Percentiles rank a stretch among this genome's conserved stretches.
Evolutionary conservation across 2,797 vertebrate genomes (phyloP).

Genomic region (Neosalanx taihuensis): DNA sequence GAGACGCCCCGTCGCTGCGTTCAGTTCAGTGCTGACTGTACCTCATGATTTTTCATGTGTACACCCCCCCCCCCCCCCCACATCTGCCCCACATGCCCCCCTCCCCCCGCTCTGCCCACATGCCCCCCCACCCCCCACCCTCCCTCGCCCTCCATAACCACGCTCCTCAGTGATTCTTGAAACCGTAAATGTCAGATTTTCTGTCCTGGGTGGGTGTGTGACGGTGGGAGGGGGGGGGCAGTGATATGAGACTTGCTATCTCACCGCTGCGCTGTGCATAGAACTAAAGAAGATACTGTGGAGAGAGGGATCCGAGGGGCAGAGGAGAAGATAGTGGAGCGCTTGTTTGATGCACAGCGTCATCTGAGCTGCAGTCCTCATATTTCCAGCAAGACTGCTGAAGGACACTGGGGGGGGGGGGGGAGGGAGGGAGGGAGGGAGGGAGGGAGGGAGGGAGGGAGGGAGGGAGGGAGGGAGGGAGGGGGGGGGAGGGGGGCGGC

Average conservation of each 20-base stretch:
- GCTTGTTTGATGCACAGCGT: slow-evolving; percentile 43
- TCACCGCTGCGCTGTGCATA: background rate
- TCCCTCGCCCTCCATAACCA: no score
- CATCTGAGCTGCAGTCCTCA: slow-evolving; percentile 40
- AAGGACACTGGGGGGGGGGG: slow-evolving; percentile 39
- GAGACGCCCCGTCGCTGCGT: slow-evolving; percentile 44
- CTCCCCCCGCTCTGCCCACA: no score
- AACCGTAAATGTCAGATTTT: background rate
- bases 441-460: background rate
- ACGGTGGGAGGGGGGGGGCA: no score
- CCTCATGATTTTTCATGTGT: slow-evolving; percentile 26
- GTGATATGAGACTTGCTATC: background rate
- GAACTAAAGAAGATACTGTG: background rate
- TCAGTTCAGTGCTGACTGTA: slow-evolving; percentile 45
- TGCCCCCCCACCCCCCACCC: no score
- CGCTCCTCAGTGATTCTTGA: no score
- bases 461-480: background rate
- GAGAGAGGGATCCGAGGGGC: background rate
- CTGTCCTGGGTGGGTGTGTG: background rate
- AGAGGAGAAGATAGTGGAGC: slow-evolving; percentile 22
- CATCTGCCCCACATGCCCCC: no score
- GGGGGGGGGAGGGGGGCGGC: slow-evolving; percentile 16
- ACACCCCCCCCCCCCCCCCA: no score
- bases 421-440: slow-evolving; percentile 8
- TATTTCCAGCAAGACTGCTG: slow-evolving; percentile 39